Evolutionary conservation across 2,888 invertebrate genomes (phyloP).

Genomic region (Hirtodrosophila trivittata): DNA sequence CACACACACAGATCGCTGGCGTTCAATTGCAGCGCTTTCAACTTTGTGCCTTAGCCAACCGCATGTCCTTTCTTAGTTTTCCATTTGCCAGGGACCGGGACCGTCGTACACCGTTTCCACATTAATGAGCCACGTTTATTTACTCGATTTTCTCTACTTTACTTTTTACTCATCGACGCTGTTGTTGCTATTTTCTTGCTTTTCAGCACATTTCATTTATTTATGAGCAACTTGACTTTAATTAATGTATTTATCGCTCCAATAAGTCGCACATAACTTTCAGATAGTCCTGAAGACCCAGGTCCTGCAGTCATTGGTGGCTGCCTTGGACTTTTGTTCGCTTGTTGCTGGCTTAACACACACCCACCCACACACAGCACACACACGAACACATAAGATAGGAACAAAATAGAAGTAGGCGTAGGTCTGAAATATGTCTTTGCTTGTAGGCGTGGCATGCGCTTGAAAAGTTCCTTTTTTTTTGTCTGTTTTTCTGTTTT

Average conservation of each 20-base stretch:
- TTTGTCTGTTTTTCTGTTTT: conserved; percentile 3
- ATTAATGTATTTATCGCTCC: conserved; percentile 79
- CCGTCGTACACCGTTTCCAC: background rate
- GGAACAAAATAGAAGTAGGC: too few relatives aligned
- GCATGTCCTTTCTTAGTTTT: conserved; percentile 34
- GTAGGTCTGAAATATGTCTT: background rate
- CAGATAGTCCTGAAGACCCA: conserved; percentile 11
- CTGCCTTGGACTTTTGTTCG: too few relatives aligned
- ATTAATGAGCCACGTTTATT: conserved; percentile 33
- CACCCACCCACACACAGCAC: background rate
- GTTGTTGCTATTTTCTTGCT: conserved; percentile 23
- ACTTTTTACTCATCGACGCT: conserved; percentile 25
- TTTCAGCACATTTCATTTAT: conserved; percentile 71
- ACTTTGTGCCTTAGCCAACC: conserved; percentile 24
- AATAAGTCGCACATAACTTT: conserved; percentile 72
- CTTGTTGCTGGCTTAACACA: conserved; percentile 2
- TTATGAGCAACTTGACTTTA: conserved; percentile 76
- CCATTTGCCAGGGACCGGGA: background rate
- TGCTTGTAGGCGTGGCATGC: conserved; percentile 26
- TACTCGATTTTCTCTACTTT: conserved; percentile 27
- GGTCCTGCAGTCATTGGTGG: too few relatives aligned
- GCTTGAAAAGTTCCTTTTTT: background rate
- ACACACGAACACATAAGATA: background rate
- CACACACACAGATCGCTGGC: background rate
- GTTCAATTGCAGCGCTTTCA: conserved; percentile 33